Base-by-base conservation (phyloP, 2,113 vertebrate species). In the Lepus europaeus region DNA sequence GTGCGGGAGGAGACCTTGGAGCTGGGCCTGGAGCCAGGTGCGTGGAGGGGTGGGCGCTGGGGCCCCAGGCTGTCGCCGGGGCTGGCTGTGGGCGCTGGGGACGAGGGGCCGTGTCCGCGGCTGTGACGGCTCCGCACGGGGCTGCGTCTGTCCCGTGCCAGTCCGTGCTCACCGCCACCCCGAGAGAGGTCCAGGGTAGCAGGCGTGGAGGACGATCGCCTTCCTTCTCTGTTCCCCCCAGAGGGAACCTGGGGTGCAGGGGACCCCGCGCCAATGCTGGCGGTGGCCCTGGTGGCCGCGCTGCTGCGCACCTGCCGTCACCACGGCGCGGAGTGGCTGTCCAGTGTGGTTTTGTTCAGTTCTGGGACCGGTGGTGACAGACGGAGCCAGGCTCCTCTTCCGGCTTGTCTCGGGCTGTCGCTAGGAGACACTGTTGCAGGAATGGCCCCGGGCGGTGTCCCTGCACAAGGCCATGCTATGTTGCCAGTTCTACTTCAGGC, bases 21-120 rank as follows among this genome's bases (percentile, higher is more conserved):
- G 98, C 99, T 99, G 1, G 99, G 99, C 68, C 98, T 99, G 1
- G 99, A 99, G 95, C 93, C 99, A 2, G 99, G 99, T 99, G 94
- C 4, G 97, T 39, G 59, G 31, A 23, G 56, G 11, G 56, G 56
- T 1, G 11, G 56, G 56, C 56, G 45, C 39, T 5, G 53, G 53
- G 53, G 53, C 16, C 53, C 11, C 16, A 39, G 39, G 39, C 39
- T n/a, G 76, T 56, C 9, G 49, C 51, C 17, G 51, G 56, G 19
- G 51, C 51, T 56, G 17, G 51, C 51, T 6, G 45, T 11, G 81
- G 61, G 61, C 66, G 76, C 36, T 81, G 76, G 25, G 92, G 56
- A 33, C 1, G 11, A 81, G 7, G 64, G 27, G 59, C 51, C 16
- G 3, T 31, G 11, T 10, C 16, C 14, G 51, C 23, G 5, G 33